phyloP scores from a whole-genome alignment of 64 coral and sea anemone species.

The Montipora foliosa region DNA sequence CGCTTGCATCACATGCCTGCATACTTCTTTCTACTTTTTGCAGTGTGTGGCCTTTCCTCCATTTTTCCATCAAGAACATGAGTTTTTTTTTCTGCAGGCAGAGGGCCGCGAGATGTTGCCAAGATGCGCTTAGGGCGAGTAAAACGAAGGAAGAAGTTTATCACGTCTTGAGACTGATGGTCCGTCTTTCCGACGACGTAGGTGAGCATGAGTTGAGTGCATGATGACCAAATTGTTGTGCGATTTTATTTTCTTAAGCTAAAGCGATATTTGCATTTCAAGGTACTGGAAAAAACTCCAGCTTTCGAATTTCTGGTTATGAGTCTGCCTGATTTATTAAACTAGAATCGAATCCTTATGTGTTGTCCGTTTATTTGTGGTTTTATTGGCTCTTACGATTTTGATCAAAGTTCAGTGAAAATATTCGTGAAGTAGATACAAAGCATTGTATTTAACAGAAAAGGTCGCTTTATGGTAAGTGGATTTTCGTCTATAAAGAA shows the following conservation, averaged over 20 bases:
- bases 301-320: neutral
- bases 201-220: conserved; percentile 54
- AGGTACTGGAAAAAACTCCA: neutral
- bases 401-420: neutral
- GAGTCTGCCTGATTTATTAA: neutral
- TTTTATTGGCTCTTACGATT: neutral
- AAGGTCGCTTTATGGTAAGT: neutral
- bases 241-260: neutral
- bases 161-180: conserved; percentile 88
- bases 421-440: neutral
- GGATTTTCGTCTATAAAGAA: too few relatives aligned
- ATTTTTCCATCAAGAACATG: neutral
- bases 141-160: conserved; percentile 93
- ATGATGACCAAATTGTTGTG: neutral
- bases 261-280: neutral
- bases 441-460: neutral
- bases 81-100: conserved; percentile 67
- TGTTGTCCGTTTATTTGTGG: neutral
- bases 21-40: neutral
- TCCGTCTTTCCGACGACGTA: conserved; percentile 94
- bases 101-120: conserved; percentile 95
- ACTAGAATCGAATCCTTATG: neutral
- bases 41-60: too few relatives aligned
- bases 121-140: conserved; percentile 84
- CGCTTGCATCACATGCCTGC: neutral